phyloP scores from a whole-genome alignment of 2,113 vertebrate genomes.

The Camelus dromedarius region DNA sequence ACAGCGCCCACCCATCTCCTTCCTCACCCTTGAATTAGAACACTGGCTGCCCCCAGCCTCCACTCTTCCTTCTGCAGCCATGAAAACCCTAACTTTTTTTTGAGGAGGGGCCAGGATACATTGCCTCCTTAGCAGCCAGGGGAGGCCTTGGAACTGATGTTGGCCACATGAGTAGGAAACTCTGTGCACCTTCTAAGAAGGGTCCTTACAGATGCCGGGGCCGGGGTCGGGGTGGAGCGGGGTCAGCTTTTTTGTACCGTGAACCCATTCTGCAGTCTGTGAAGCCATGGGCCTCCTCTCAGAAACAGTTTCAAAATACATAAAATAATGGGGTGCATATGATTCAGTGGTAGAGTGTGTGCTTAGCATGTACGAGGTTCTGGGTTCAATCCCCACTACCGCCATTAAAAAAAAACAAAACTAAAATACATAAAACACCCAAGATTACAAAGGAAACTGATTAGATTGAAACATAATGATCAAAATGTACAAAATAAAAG shows the following conservation, averaged over 20 bases:
- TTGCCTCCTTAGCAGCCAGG: not conserved
- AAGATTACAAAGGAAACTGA: not conserved
- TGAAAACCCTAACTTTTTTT: not conserved
- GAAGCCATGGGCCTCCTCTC: not conserved
- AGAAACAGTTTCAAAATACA: not conserved
- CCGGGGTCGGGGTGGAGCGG: not conserved
- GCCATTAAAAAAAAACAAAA: too few species aligned
- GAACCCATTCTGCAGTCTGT: not conserved
- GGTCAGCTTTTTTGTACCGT: too few species aligned
- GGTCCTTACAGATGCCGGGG: not conserved
- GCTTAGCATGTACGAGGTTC: too few species aligned
- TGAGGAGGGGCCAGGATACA: fast-evolving
- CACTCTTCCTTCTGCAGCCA: not conserved
- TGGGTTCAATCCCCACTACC: too few species aligned
- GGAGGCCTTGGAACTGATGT: not conserved
- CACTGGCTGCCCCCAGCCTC: fast-evolving
- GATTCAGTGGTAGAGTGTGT: too few species aligned
- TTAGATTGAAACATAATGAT: not conserved
- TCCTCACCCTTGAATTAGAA: not conserved
- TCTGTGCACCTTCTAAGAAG: not conserved
- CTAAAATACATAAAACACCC: not conserved
- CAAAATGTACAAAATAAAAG: not conserved
- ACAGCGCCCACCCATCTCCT: not conserved
- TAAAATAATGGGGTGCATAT: too few species aligned
- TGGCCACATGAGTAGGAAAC: fast-evolving